phyloP scores from a whole-genome alignment of 2,797 vertebrate species.

The Helarctos malayanus region DNA sequence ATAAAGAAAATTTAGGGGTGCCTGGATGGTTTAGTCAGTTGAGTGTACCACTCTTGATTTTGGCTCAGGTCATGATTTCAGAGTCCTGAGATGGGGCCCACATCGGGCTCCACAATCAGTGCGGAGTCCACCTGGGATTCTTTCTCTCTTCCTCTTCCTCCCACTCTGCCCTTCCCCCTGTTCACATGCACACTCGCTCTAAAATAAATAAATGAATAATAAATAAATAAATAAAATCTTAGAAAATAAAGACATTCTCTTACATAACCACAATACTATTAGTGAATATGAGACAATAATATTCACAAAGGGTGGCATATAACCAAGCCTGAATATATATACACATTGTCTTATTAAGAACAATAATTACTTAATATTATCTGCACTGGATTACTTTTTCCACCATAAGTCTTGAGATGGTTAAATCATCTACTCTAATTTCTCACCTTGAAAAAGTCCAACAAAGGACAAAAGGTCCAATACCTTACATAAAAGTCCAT shows the following conservation, averaged over 20 bases:
- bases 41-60: not conserved
- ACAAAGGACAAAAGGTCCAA: not conserved
- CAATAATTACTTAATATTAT: not conserved
- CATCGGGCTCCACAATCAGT: not conserved
- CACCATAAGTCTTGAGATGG: not conserved
- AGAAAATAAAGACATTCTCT: not conserved
- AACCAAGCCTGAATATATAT: not conserved
- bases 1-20: not conserved
- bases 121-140: not conserved
- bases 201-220: not conserved
- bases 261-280: constrained; percentile 10
- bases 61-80: not conserved
- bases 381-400: constrained; percentile 22
- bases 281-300: constrained; percentile 15
- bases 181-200: not conserved
- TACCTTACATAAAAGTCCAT: constrained; percentile 19
- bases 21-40: not conserved
- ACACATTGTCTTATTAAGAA: not conserved
- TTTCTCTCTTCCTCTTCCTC: not conserved
- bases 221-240: not conserved
- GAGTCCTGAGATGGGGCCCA: not conserved
- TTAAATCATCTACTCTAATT: constrained; percentile 33
- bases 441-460: constrained; percentile 11
- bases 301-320: constrained; percentile 14
- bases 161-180: not conserved